Percentiles rank a stretch among this genome's conserved stretches.
Evolutionary conservation across 2,888 invertebrate genomes (phyloP).

Genomic region (Galerucella pusilla): DNA sequence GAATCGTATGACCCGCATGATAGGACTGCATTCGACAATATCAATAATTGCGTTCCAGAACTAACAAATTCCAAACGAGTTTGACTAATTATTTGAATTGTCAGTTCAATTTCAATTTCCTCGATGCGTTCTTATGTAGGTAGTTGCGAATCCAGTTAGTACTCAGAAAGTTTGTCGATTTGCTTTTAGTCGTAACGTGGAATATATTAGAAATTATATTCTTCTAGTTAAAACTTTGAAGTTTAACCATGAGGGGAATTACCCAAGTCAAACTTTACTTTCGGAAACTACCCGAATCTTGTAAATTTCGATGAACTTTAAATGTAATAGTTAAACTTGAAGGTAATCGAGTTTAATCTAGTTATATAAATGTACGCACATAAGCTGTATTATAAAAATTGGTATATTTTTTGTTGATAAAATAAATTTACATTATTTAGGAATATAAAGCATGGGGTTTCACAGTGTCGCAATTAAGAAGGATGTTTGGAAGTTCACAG

Average conservation of each 20-base stretch:
- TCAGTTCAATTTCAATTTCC: too few species aligned
- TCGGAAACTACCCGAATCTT: not conserved
- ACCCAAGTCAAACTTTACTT: not conserved
- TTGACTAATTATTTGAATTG: too few species aligned
- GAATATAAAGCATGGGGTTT: too few species aligned
- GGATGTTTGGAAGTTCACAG: too few species aligned
- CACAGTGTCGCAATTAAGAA: too few species aligned
- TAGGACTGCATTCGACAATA: too few species aligned
- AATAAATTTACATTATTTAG: too few species aligned
- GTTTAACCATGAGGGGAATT: conserved; percentile 4
- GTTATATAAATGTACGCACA: not conserved
- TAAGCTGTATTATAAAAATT: not conserved
- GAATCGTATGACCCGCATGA: too few species aligned
- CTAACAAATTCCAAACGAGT: too few species aligned
- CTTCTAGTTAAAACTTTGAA: conserved; percentile 1
- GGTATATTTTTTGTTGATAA: too few species aligned
- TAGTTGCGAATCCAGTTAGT: not conserved
- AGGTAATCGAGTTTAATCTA: not conserved
- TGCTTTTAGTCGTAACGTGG: not conserved
- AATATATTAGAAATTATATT: conserved; percentile 5
- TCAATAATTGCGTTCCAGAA: too few species aligned
- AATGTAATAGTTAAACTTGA: not conserved
- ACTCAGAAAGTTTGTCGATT: not conserved
- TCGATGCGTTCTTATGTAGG: not conserved
- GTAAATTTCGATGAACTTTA: not conserved